phyloP scores from a whole-genome alignment of 2,113 vertebrate species.

The Antennarius striatus region DNA sequence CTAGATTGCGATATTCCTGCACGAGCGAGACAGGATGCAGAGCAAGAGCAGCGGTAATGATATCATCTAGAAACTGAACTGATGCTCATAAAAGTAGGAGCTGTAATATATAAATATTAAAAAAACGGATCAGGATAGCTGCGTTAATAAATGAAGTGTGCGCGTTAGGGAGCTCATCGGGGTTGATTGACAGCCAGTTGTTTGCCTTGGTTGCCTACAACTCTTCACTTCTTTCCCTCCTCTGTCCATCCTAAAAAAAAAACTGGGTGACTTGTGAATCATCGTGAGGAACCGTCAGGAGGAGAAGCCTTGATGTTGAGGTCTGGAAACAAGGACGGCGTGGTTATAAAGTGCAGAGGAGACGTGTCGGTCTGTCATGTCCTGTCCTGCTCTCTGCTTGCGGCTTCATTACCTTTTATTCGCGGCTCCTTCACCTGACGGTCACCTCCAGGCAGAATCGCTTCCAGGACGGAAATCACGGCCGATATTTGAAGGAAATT shows the following conservation, averaged over 20 bases:
- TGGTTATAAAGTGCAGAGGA: constrained; percentile 14
- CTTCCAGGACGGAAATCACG: constrained; percentile 20
- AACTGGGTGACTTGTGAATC: constrained; percentile 6
- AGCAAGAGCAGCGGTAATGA: too few relatives aligned
- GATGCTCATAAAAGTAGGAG: too few relatives aligned
- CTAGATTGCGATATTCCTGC: too few relatives aligned
- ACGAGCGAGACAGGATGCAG: too few relatives aligned
- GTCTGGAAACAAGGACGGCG: constrained; percentile 9
- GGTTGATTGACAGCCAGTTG: not conserved
- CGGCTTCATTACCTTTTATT: constrained; percentile 50
- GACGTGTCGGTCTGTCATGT: constrained; percentile 34
- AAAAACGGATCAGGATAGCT: too few relatives aligned
- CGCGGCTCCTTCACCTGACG: constrained; percentile 38
- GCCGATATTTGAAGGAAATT: constrained; percentile 12
- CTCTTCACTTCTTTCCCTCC: not conserved
- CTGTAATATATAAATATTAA: too few relatives aligned
- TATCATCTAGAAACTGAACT: too few relatives aligned
- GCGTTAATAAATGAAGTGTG: not conserved
- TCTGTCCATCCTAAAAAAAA: not conserved
- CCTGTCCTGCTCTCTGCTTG: constrained; percentile 21
- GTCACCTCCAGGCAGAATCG: constrained; percentile 21
- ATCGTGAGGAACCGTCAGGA: constrained; percentile 16
- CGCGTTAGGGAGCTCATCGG: not conserved
- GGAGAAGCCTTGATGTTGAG: constrained; percentile 17
- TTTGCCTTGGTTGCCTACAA: not conserved